Base-by-base conservation (phyloP, 2,888 invertebrate species). In the Pseudanteris insignis region DNA sequence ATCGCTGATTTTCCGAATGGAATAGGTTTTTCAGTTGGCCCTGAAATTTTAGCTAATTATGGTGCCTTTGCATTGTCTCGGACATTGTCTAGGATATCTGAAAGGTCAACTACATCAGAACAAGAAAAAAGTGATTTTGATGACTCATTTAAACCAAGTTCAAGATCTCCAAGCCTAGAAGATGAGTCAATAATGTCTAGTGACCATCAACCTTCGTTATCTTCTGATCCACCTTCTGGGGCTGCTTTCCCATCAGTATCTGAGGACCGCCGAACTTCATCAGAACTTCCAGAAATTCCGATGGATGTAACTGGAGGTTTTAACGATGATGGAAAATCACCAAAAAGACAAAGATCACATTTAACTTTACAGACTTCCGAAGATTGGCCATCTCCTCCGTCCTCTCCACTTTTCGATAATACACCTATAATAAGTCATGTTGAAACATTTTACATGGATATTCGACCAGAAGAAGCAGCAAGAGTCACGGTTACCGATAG, bases 101-200 rank as follows among this genome's bases (percentile, higher is more conserved):
- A 94, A 80, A 84, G 92, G 30, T 93, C 92, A 66, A 93, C 93
- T 6, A 91, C 92, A 7, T 92, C 92, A 0, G 92, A 92, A 76
- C 92, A 92, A 78, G 83, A 83, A 58, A 90, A 91, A 1, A 92
- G 92, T 72, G 88, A 91, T 60, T 88, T 92, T 70, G 92, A 92
- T 76, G 92, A 92, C 81, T 90, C 91, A 0, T 92, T 92, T 18
- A 92, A 92, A 79, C 91, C 89, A 2, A 91, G 91, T 61, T 91
- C 91, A 1, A 86, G 91, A 60, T 91, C 91, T 2, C 90, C 91
- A 51, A 92, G 92, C 76, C 85, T 91, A 64, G 91, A 91, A 67
- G 92, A 92, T 75, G 92, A 92, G 76, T 91, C 91, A 0, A 82
- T 90, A 21, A 88, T 89, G 61, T 92, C 92, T 0, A 92, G 91